A percentile compares a stretch with the other conserved stretches of the same genome.
Evolutionary conservation across 2,797 vertebrate species (phyloP).

Genomic region (Notoglanidium macrostoma): DNA sequence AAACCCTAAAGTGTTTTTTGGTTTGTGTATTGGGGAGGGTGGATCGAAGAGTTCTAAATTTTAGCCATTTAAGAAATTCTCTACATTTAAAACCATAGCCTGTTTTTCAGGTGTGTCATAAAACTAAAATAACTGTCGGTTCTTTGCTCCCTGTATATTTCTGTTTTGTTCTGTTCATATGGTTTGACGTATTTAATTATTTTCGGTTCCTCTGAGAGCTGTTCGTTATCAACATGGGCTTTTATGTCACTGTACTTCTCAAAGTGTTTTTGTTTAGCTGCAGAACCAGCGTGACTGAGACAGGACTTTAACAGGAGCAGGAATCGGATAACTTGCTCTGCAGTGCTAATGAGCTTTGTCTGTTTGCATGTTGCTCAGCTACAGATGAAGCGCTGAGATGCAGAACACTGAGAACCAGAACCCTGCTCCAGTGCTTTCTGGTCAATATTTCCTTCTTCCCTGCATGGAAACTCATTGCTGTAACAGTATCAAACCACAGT

Average conservation of each 20-base stretch:
- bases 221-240: not conserved
- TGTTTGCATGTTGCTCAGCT: constrained; percentile 82
- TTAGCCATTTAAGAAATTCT: not conserved
- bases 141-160: not conserved
- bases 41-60: not conserved
- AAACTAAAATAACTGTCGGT: not conserved
- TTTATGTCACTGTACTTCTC: not conserved
- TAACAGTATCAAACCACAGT: constrained; percentile 17
- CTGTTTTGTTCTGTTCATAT: not conserved
- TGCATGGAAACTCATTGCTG: constrained; percentile 47
- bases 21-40: not conserved
- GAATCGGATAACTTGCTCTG: constrained; percentile 69
- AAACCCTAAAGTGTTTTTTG: not conserved
- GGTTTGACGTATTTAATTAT: not conserved
- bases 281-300: constrained; percentile 70
- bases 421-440: constrained; percentile 50
- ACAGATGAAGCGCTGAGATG: constrained; percentile 65
- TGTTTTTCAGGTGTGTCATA: not conserved
- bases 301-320: constrained; percentile 68
- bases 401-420: constrained; percentile 48
- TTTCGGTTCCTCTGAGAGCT: not conserved
- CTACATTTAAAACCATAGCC: not conserved
- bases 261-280: constrained; percentile 51
- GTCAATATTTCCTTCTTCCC: constrained; percentile 40
- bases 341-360: constrained; percentile 76